A percentile compares a stretch with the other conserved stretches of the same genome.
phyloP scores from a whole-genome alignment of 2,113 vertebrate species.

The Tragelaphus buxtoni region DNA sequence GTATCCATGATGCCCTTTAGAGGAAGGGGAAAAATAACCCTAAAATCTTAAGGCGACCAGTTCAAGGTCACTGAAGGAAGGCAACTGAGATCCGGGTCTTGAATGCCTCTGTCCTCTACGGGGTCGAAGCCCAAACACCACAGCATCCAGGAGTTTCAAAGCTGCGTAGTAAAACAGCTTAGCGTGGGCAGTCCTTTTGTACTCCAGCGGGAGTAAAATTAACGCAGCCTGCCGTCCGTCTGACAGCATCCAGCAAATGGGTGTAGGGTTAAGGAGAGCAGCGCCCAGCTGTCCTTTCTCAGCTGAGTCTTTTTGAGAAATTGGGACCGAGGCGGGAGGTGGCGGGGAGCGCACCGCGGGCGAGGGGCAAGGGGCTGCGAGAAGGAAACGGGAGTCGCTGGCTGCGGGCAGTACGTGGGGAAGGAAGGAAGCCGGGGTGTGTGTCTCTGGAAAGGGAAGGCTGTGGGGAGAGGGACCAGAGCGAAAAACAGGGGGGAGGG shows the following conservation, averaged over 20 bases:
- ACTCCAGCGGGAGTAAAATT: background rate
- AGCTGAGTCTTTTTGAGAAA: background rate
- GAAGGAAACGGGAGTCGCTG: background rate
- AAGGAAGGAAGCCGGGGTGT: background rate
- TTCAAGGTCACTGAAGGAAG: constrained; percentile 33
- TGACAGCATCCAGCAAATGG: background rate
- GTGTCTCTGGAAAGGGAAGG: background rate
- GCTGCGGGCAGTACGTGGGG: background rate
- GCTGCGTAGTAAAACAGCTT: background rate
- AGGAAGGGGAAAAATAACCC: background rate
- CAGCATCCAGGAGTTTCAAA: background rate
- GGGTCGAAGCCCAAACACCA: background rate
- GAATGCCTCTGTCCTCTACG: background rate
- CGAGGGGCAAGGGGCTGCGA: background rate
- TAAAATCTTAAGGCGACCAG: background rate
- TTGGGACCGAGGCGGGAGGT: background rate
- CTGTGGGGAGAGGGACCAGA: background rate
- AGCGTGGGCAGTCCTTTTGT: constrained; percentile 18
- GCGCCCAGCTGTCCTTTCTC: background rate
- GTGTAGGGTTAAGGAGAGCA: background rate
- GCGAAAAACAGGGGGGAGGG: background rate
- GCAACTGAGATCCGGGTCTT: background rate
- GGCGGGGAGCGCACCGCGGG: background rate
- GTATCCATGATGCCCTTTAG: background rate
- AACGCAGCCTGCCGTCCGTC: background rate